Conservation (phyloP, 2,797 vertebrate genomes). For the Danio albolineatus region DNA sequence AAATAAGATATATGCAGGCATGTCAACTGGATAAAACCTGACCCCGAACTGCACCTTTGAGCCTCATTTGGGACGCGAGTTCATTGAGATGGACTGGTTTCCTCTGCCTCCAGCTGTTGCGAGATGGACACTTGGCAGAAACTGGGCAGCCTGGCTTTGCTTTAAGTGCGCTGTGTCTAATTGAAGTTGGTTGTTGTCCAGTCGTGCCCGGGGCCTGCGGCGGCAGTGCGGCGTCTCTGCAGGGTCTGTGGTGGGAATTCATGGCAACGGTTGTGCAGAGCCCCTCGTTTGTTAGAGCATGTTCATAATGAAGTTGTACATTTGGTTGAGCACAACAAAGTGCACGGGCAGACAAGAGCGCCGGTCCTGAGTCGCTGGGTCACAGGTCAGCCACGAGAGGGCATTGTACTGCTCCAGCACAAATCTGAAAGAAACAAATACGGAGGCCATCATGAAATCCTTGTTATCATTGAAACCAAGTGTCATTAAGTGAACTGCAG, state of each 20-base stretch:
- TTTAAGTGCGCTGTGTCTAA: slow-evolving; percentile 70
- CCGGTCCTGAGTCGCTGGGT: slow-evolving; percentile 97
- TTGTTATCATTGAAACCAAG: no score
- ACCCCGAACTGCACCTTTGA: slow-evolving; percentile 95
- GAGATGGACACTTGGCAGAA: slow-evolving; percentile 79
- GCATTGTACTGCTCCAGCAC: slow-evolving; percentile 99
- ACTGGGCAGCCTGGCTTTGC: slow-evolving; percentile 38
- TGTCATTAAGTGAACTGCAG: no score
- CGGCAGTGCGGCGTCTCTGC: slow-evolving; percentile 37
- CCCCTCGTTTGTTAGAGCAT: slow-evolving; percentile 85
- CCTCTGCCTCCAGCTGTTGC: slow-evolving; percentile 69
- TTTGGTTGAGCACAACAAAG: slow-evolving; percentile 99
- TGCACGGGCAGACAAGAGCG: slow-evolving; percentile 98
- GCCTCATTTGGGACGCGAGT: slow-evolving; percentile 88
- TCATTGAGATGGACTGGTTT: slow-evolving; percentile 83
- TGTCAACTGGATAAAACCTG: slow-evolving; percentile 98
- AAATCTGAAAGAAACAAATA: slow-evolving; percentile 80
- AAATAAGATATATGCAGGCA: slow-evolving; percentile 99
- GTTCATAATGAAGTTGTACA: slow-evolving; percentile 99
- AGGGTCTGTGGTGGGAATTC: slow-evolving; percentile 20
- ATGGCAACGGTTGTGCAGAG: no score
- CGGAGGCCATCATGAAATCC: no score
- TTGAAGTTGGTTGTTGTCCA: slow-evolving; percentile 70
- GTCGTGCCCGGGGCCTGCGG: slow-evolving; percentile 59
- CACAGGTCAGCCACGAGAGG: slow-evolving; percentile 99